Percentiles rank a stretch among this genome's conserved stretches.
Conservation (phyloP, 1,140 invertebrate species). For the Lamellibrachia luymesi region DNA sequence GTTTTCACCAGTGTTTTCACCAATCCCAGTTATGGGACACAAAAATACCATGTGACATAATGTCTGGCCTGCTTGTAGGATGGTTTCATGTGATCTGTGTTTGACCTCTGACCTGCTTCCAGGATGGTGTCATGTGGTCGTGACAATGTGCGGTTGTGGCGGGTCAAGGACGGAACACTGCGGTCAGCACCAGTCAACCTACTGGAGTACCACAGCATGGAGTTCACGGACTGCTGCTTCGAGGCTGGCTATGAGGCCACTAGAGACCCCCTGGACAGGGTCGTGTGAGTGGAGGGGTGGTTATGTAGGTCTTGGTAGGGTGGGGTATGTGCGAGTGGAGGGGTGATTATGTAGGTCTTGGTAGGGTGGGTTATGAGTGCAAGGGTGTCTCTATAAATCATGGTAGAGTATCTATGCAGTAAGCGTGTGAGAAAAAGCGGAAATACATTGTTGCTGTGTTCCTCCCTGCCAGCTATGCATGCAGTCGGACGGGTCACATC, state of each 20-base stretch:
- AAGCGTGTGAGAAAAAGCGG: background rate
- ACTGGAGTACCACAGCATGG: conserved; percentile 51
- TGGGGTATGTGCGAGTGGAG: background rate
- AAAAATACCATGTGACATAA: background rate
- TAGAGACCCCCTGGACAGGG: conserved; percentile 43
- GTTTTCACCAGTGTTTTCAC: no score
- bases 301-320: no score
- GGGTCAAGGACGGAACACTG: conserved; percentile 51
- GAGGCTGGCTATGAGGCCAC: conserved; percentile 44
- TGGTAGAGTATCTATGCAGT: background rate
- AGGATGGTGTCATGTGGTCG: conserved; percentile 56
- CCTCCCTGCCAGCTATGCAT: conserved; percentile 49
- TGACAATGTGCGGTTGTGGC: conserved; percentile 55
- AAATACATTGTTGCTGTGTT: background rate
- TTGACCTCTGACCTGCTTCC: background rate
- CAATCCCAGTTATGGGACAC: no score
- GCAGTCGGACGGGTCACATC: conserved; percentile 53
- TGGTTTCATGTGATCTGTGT: background rate
- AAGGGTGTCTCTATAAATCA: background rate
- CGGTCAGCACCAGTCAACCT: conserved; percentile 53
- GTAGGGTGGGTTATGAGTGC: no score
- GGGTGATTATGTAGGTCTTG: background rate
- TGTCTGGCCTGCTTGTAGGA: background rate
- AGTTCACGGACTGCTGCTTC: conserved; percentile 55
- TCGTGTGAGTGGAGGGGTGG: conserved; percentile 41